A percentile compares a stretch with the other conserved stretches of the same genome.
Evolutionary conservation across 2,113 vertebrate species (phyloP).

Genomic region (Elanoides forficatus): DNA sequence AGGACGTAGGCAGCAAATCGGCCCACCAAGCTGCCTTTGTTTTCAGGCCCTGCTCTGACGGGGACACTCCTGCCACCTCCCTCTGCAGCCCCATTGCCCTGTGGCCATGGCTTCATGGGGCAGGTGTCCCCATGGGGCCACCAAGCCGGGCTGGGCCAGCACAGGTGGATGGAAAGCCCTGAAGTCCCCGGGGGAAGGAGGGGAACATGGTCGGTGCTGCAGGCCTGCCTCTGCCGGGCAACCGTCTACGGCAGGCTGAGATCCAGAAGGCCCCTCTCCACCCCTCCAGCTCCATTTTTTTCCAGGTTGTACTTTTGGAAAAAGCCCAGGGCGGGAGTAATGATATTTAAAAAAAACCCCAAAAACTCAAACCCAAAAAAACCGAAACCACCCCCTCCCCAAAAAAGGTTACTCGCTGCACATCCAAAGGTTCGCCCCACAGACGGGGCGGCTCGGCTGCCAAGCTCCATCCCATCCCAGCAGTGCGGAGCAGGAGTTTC

Average conservation of each 20-base stretch:
- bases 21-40: background rate
- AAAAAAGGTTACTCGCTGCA: conserved; percentile 29
- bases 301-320: conserved; percentile 51
- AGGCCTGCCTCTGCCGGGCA: background rate
- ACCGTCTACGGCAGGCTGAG: background rate
- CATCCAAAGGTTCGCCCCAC: conserved; percentile 38
- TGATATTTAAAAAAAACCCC: background rate
- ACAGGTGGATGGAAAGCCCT: background rate
- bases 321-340: conserved; percentile 17
- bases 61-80: background rate
- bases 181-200: background rate
- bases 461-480: conserved; percentile 41
- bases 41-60: background rate
- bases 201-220: fast-evolving
- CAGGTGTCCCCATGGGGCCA: background rate
- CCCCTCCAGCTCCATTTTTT: background rate
- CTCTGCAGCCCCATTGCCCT: background rate
- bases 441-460: conserved; percentile 39
- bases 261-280: background rate
- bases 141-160: background rate
- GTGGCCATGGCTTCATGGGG: background rate
- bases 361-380: too few relatives aligned
- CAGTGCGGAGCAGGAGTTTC: conserved; percentile 4
- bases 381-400: conserved; percentile 1
- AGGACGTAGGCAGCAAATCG: background rate